Conservation (phyloP, 1,140 invertebrate genomes). For the Pseudomyrmex gracilis region DNA sequence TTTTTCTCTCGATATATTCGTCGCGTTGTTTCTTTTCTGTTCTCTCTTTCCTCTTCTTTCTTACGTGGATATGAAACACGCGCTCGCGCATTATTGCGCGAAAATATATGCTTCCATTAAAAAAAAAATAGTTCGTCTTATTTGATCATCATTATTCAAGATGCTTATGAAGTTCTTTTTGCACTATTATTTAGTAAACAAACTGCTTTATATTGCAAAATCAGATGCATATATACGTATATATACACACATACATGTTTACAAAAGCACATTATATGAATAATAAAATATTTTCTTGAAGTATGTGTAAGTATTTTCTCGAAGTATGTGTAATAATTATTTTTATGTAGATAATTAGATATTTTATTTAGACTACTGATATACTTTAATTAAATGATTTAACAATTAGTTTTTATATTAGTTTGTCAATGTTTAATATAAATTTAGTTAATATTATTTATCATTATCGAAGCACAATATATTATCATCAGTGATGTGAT, state of each 20-base stretch:
- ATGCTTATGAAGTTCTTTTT: constrained; percentile 1
- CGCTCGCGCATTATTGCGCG: constrained; percentile 61
- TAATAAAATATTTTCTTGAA: background rate
- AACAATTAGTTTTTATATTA: background rate
- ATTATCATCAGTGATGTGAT: background rate
- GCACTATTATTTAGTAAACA: constrained; percentile 1
- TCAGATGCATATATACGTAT: background rate
- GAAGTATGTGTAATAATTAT: background rate
- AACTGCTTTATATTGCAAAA: background rate
- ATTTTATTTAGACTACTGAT: no score
- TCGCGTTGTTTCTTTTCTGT: constrained; percentile 40
- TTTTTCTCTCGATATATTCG: constrained; percentile 56
- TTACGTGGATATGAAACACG: constrained; percentile 67
- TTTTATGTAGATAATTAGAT: background rate
- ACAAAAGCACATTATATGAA: background rate
- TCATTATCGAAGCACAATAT: no score
- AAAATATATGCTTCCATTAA: constrained; percentile 60
- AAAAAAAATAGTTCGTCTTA: constrained; percentile 46
- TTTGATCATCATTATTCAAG: constrained; percentile 42
- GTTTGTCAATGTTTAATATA: no score
- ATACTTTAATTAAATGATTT: background rate
- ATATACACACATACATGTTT: background rate
- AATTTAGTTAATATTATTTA: no score
- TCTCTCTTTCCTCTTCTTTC: constrained; percentile 32
- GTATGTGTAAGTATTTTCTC: background rate